Evolutionary conservation across 2,888 invertebrate species (phyloP), one percentile per base, ranked within the genome.

Genomic region (Lasioglossum pauxillum): DNA sequence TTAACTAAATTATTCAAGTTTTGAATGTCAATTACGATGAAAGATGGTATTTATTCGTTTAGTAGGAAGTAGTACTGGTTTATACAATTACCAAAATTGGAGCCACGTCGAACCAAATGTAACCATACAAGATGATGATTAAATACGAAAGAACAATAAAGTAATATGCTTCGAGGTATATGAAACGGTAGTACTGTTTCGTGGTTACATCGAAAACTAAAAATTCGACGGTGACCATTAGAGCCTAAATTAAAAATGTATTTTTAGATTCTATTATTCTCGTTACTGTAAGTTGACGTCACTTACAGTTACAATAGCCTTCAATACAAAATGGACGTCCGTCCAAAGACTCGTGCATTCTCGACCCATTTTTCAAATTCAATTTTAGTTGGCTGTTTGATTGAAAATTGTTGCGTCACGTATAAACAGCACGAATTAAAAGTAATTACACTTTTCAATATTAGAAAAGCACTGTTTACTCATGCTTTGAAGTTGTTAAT

Each of bases 321-420:
- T 92, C 10, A 92, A 77, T 19, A 81, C n/a, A 41, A 84, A 89
- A 77, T 90, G 85, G 31, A 84, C 64, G 69, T 90, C 71, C 27
- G 78, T 86, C 80, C 77, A 80, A 2, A 86, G 57, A 23, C 85
- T 79, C 14, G 16, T 60, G 27, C 71, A 80, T n/a, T 67, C 38
- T 57, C 83, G 82, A 49, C 69, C 71, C 86, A 88, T 88, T 78
- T 78, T 44, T 44, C 10, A 8, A 12, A 19, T 75, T 60, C 27
- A 41, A 41, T 60, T 41, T 64, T 64, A 5, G 12, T 19, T 44
- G 16, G 27, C 19, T 27, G 3, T 19, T 31, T 3, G 0, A 16
- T 60, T 49, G 35, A 16, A 19, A 67, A 23, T 46, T 31, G 2
- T 46, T 27, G 14, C 23, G 12, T 23, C 19, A 10, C 10, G 19